A percentile compares a stretch with the other conserved stretches of the same genome.
Conservation (phyloP, 2,797 vertebrate genomes). For the Botia almorhae region DNA sequence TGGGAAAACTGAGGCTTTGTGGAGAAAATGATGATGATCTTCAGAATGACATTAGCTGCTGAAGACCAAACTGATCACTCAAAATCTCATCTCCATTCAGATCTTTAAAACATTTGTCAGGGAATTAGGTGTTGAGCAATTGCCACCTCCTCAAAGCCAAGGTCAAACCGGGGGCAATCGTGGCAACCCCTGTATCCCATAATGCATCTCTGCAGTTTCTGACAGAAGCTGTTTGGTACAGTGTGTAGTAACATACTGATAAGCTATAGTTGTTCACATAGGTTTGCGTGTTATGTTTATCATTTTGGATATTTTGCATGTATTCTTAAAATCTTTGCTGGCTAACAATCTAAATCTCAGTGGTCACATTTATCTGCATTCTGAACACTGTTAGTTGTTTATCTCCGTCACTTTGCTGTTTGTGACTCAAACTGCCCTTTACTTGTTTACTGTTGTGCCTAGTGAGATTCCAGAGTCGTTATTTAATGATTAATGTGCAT, state of each 20-base stretch:
- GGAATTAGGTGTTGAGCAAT: constrained; percentile 59
- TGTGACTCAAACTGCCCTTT: constrained; percentile 21
- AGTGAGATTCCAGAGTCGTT: background rate
- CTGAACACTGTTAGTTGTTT: too few species aligned
- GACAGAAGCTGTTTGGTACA: background rate
- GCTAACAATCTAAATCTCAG: too few species aligned
- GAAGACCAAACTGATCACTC: constrained; percentile 51
- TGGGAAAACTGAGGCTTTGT: constrained; percentile 43
- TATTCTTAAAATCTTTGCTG: too few species aligned
- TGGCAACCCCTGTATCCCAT: background rate
- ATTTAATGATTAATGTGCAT: background rate
- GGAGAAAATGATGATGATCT: constrained; percentile 53
- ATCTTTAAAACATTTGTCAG: constrained; percentile 61
- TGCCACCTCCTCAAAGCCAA: constrained; percentile 26
- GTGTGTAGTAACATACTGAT: background rate
- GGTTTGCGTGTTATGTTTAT: background rate
- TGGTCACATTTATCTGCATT: background rate
- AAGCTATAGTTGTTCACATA: background rate
- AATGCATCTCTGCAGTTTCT: background rate
- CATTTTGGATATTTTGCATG: background rate
- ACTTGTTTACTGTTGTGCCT: background rate
- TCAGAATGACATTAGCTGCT: constrained; percentile 55
- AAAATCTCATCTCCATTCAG: constrained; percentile 58
- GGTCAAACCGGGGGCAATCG: constrained; percentile 33
- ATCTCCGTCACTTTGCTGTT: background rate